phyloP scores from a whole-genome alignment of 2,888 invertebrate species.

The Scotopteryx bipunctaria region DNA sequence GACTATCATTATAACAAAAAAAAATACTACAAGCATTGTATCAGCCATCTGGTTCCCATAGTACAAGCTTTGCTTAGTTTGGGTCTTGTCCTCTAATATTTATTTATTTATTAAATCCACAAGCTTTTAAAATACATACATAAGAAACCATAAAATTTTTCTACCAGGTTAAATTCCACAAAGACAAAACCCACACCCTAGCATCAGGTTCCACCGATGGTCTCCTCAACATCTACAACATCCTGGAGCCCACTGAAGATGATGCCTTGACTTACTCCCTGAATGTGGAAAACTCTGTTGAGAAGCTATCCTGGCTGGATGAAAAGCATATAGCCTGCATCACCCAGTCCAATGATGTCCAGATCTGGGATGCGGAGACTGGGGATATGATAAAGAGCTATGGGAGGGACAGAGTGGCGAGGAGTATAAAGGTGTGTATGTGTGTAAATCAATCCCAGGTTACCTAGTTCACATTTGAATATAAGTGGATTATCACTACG shows the following conservation, averaged over 20 bases:
- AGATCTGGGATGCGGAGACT: slow-evolving; percentile 85
- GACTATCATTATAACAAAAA: no score
- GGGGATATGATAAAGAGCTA: slow-evolving; percentile 84
- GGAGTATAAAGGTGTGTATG: slow-evolving; percentile 78
- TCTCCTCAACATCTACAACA: slow-evolving; percentile 92
- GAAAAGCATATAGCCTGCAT: slow-evolving; percentile 83
- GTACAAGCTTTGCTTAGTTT: no score
- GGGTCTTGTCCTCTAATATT: no score
- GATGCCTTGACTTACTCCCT: slow-evolving; percentile 90
- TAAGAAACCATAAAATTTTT: background rate
- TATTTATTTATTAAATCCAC: no score
- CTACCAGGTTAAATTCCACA: slow-evolving; percentile 87
- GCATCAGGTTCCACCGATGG: slow-evolving; percentile 93
- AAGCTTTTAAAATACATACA: background rate
- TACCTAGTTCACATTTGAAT: background rate
- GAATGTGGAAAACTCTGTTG: slow-evolving; percentile 91
- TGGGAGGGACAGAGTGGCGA: slow-evolving; percentile 83
- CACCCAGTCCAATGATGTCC: slow-evolving; percentile 88
- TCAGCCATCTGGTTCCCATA: no score
- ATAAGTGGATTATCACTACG: no score
- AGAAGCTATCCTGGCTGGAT: slow-evolving; percentile 83
- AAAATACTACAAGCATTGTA: no score
- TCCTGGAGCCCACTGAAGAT: slow-evolving; percentile 88
- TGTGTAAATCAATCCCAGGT: background rate
- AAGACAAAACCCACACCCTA: slow-evolving; percentile 85